phyloP scores from a whole-genome alignment of 2,113 vertebrate species.

The Cathartes aura region DNA sequence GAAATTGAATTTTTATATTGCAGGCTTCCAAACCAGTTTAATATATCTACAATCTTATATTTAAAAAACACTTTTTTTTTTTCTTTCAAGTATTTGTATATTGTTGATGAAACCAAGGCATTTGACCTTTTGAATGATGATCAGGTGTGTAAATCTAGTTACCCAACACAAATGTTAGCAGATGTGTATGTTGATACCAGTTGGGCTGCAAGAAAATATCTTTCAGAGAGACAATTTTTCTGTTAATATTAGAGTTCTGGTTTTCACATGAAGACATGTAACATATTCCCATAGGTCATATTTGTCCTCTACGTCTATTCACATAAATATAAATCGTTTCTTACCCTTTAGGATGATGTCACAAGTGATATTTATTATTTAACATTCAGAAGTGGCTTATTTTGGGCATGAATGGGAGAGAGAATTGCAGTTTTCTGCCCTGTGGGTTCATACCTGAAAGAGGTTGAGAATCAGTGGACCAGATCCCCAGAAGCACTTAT shows the following conservation, averaged over 20 bases:
- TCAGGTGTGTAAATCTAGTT: constrained; percentile 2
- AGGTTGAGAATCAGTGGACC: not conserved
- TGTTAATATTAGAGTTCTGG: constrained; percentile 11
- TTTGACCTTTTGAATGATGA: constrained; percentile 40
- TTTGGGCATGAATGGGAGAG: not conserved
- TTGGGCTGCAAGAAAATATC: not conserved
- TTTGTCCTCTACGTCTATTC: constrained; percentile 50
- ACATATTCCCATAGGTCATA: constrained; percentile 50
- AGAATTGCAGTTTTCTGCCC: not conserved
- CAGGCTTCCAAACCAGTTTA: not conserved
- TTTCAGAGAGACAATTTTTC: constrained; percentile 19
- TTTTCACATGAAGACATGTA: constrained; percentile 53
- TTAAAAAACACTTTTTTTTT: not conserved
- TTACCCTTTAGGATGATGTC: constrained; percentile 70
- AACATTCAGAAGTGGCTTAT: constrained; percentile 3
- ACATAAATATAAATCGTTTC: constrained; percentile 40
- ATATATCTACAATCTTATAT: not conserved
- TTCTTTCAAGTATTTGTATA: not conserved
- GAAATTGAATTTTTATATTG: not conserved
- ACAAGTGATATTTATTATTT: constrained; percentile 53
- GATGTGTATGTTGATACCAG: not conserved
- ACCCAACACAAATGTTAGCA: constrained; percentile 16
- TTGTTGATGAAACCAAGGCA: not conserved
- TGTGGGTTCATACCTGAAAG: not conserved
- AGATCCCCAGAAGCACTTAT: not conserved